Evolutionary conservation across 2,113 vertebrate genomes (phyloP), one percentile per base, ranked within the genome.

Genomic region (Lophotis ruficrista): DNA sequence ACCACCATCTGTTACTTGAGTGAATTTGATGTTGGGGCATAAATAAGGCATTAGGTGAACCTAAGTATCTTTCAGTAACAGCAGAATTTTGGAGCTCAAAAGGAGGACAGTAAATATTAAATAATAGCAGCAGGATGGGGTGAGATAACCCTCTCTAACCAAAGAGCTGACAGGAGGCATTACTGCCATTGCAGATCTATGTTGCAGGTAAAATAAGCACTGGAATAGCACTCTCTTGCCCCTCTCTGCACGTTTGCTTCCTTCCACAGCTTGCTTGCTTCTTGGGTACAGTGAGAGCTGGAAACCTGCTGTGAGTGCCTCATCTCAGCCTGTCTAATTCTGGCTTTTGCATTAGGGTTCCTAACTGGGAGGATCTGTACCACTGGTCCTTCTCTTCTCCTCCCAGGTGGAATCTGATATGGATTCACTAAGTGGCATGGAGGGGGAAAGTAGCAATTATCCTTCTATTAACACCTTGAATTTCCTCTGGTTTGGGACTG

Each of bases 21-120:
- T 53, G 41, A 68, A 72, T 57, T 56, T 71, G 53, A 30, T 58
- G 72, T 33, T 83, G 48, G 5, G 20, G 27, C 72, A 87, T 87
- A 83, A 92, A 95, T 83, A 90, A 96, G 33, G 41, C 57, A 87
- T 78, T 65, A 81, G 65, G 33, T 71, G 62, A 89, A 76, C 33
- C 19, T 5, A 10, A 54, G 13, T 8, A 33, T 14, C 66, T 75
- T 83, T 68, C 47, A 56, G 23, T 58, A 65, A 33, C 30, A 90
- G 76, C 50, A 88, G 72, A 56, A 78, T 33, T 82, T 70, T 64
- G 31, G 31, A 66, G 20, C 47, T 61, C 30, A 18, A 41, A 62
- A 56, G 19, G 53, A 58, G 19, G 10, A 30, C 13, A 30, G 28
- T 77, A 60, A 80, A 66, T 73, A 47, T 3, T 8, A 77, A 95